Percentiles rank a stretch among this genome's conserved stretches.
Conservation (phyloP, 2,888 invertebrate species). For the Dermolepida albohirtum region DNA sequence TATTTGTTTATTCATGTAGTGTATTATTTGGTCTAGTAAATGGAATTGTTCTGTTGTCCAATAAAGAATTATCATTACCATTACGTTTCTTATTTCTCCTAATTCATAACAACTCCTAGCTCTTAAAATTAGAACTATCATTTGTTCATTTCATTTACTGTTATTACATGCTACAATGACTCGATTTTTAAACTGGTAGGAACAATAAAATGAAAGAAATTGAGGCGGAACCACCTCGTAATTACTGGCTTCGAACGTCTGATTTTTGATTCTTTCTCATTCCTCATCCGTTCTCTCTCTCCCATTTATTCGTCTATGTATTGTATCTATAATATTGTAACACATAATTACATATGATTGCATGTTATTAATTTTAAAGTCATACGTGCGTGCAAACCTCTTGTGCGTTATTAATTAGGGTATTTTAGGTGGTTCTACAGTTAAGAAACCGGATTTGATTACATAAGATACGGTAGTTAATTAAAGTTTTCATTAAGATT, state of each 20-base stretch:
- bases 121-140: too few relatives aligned
- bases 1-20: too few relatives aligned
- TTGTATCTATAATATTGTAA: constrained; percentile 14
- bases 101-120: too few relatives aligned
- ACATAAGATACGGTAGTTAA: neutral
- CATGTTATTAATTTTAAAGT: constrained; percentile 13
- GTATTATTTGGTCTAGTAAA: too few relatives aligned
- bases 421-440: constrained; percentile 5
- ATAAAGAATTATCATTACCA: too few relatives aligned
- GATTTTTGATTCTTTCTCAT: constrained; percentile 2
- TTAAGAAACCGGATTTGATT: constrained; percentile 12
- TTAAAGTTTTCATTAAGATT: constrained; percentile 1
- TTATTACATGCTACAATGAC: too few relatives aligned
- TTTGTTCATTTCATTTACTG: too few relatives aligned
- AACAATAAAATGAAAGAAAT: constrained; percentile 5
- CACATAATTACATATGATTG: constrained; percentile 20
- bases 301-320: neutral
- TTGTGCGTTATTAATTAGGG: constrained; percentile 15
- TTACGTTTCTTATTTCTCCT: too few relatives aligned
- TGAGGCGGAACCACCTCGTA: constrained; percentile 3
- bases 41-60: too few relatives aligned
- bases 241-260: constrained; percentile 19
- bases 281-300: constrained; percentile 1
- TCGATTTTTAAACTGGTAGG: neutral
- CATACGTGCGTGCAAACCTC: constrained; percentile 2